Evolutionary conservation across 1,140 invertebrate species (phyloP), one percentile per base, ranked within the genome.

Genomic region (Meloidogyne hapla): DNA sequence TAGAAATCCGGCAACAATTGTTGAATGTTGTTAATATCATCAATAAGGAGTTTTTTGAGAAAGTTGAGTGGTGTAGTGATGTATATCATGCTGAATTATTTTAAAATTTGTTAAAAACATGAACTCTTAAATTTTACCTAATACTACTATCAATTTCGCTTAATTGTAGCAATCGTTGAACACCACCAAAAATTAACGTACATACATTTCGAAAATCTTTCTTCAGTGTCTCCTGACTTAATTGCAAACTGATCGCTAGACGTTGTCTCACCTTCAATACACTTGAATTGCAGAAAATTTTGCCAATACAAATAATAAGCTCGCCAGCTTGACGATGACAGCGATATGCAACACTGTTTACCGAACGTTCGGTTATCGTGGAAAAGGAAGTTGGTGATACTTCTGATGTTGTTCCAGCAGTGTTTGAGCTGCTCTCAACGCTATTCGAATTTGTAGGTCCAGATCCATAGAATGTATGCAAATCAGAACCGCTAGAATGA

Each of bases 1-100:
- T 80, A 80, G 45, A 81, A 81, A n/a, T 63, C 38, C 21, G 81
- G 69, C 12, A 83, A 28, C 10, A 83, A 48, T n/a, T 80, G 23
- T 23, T 26, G 38, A 64, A 62, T 28, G 15, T 64, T 69, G 9
- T 75, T 56, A 26, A 26, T 28, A 21, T 81, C 80, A 40, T 81
- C 80, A 23, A 83, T 62, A n/a, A 81, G 26, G 74, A 81, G 33
- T 26, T 77, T 78, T 40, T 68, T 83, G 28, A 81, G 25, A 79
- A 69, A 25, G 78, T 28, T 21, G 61, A 42, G 62, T 81, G 81
- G 10, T 65, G 26, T 18, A 67, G 65, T 21, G 13, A 63, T 38
- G 48, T 73, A 23, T 2, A 64, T 21, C 15, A 56, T 56, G 10
- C 71, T 73, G 1, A 73, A 73, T 21, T 3, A 6, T 9, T 62